These are phyloP conservation scores for Meloidogyne hapla DNA, from an alignment of 1,140 invertebrate species.

Conservation along the genomic window DNA sequence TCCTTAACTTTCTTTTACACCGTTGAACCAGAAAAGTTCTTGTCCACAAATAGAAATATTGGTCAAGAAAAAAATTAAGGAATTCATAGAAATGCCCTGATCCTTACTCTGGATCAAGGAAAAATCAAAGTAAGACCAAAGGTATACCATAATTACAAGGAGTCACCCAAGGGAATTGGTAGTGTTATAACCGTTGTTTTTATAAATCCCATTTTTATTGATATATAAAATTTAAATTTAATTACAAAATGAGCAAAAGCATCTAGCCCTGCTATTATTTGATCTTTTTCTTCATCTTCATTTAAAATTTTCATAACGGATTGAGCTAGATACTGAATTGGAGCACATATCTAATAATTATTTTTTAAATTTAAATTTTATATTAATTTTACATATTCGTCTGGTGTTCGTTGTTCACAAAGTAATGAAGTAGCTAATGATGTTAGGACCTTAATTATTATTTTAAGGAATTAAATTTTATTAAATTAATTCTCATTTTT, in stretches of 20 bases:
- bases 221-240: neutral
- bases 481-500: neutral
- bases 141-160: too few species aligned
- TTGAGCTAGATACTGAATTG: constrained; percentile 28
- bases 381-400: constrained; percentile 33
- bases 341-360: constrained; percentile 21
- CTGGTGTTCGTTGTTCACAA: constrained; percentile 45
- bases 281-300: neutral
- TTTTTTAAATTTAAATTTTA: constrained; percentile 11
- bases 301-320: constrained; percentile 11
- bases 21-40: too few species aligned
- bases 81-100: too few species aligned
- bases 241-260: constrained; percentile 3
- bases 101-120: too few species aligned
- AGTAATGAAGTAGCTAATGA: constrained; percentile 46
- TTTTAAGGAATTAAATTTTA: neutral
- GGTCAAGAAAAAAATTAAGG: too few species aligned
- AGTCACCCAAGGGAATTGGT: too few species aligned
- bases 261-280: constrained; percentile 5
- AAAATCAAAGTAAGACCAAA: too few species aligned
- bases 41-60: too few species aligned
- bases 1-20: too few species aligned
- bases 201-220: too few species aligned
- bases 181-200: too few species aligned
- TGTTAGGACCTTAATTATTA: constrained; percentile 29